Evolutionary conservation across 2,888 invertebrate genomes (phyloP).

Genomic region (Drosophila pullipes): DNA sequence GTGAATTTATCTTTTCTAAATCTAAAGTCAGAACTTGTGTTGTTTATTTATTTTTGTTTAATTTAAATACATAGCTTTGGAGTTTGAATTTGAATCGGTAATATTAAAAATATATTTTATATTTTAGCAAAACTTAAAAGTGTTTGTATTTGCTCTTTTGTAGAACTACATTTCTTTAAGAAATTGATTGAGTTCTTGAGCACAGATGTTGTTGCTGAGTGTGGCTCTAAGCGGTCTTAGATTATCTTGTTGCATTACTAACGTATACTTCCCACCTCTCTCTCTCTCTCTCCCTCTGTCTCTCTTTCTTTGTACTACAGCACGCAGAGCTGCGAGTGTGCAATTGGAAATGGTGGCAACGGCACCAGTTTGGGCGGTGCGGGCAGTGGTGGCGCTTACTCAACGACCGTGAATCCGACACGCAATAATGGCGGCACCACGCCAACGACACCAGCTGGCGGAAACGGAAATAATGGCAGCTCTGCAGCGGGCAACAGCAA

Average conservation of each 20-base stretch:
- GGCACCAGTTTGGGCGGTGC: conserved; percentile 69
- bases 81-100: not conserved
- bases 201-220: conserved; percentile 1
- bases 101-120: not conserved
- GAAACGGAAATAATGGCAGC: conserved; percentile 74
- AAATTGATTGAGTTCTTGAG: not conserved
- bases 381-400: conserved; percentile 74
- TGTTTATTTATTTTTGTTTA: not conserved
- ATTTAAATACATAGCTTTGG: not conserved
- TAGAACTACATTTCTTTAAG: not conserved
- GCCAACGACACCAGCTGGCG: conserved; percentile 81
- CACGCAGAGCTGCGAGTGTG: conserved; percentile 85
- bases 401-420: conserved; percentile 83
- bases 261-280: conserved; percentile 16
- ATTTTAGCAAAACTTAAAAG: not conserved
- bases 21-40: not conserved
- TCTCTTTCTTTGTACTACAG: conserved; percentile 58
- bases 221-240: conserved; percentile 42
- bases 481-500: conserved; percentile 38
- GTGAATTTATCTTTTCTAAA: not conserved
- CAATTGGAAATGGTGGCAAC: conserved; percentile 79
- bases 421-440: conserved; percentile 82
- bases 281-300: not conserved
- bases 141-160: not conserved
- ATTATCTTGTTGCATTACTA: conserved; percentile 56